A percentile compares a stretch with the other conserved stretches of the same genome.
Evolutionary conservation across 2,888 invertebrate species (phyloP).

Genomic region (Camponotus fellah): DNA sequence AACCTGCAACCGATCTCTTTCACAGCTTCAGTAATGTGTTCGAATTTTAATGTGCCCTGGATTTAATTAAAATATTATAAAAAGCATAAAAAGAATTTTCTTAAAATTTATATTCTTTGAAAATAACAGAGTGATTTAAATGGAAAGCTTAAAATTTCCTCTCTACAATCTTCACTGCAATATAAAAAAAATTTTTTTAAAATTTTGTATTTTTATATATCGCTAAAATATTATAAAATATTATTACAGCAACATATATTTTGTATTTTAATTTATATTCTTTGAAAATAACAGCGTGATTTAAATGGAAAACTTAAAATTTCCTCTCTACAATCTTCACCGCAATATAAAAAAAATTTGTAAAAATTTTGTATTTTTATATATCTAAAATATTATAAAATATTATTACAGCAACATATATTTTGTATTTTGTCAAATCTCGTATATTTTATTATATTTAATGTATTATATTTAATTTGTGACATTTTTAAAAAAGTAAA

Average conservation of each 20-base stretch:
- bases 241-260: no score
- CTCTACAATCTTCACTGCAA: background rate
- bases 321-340: background rate
- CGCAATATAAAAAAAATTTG: background rate
- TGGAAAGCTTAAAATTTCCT: background rate
- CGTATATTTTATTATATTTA: no score
- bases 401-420: no score
- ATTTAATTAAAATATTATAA: background rate
- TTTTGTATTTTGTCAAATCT: no score
- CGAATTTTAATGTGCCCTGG: background rate
- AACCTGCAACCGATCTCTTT: constrained; percentile 68
- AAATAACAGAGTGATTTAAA: background rate
- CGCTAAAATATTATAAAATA: background rate
- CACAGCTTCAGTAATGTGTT: constrained; percentile 38
- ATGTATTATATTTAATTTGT: background rate
- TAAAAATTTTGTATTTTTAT: background rate
- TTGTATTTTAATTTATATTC: no score
- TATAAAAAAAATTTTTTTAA: background rate
- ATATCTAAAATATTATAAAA: background rate
- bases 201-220: background rate
- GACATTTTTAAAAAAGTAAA: background rate
- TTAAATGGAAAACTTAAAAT: background rate
- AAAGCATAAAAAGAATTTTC: background rate
- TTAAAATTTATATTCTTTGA: background rate
- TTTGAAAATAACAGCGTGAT: background rate